A percentile compares a stretch with the other conserved stretches of the same genome.
Conservation (phyloP, 2,888 invertebrate species). For the Volucella inanis region DNA sequence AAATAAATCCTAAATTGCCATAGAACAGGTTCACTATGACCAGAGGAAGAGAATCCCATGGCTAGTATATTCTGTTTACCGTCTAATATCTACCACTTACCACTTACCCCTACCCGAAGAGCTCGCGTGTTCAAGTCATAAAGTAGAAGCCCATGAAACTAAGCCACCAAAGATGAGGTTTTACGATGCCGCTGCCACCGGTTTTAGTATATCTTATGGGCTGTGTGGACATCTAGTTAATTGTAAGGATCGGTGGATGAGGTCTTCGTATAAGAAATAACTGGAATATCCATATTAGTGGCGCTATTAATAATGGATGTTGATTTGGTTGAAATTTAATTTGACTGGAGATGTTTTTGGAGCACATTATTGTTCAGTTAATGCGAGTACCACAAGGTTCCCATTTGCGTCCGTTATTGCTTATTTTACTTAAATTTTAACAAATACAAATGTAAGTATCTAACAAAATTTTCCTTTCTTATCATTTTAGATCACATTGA, state of each 20-base stretch:
- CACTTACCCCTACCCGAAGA: neutral
- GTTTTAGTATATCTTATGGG: neutral
- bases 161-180: slow-evolving; percentile 31
- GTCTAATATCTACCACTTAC: no score
- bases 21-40: slow-evolving; percentile 11
- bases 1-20: slow-evolving; percentile 6
- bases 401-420: slow-evolving; percentile 6
- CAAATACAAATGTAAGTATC: neutral
- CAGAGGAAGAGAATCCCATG: neutral
- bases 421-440: slow-evolving; percentile 1
- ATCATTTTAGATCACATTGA: slow-evolving; percentile 73
- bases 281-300: neutral
- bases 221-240: neutral
- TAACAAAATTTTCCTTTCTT: slow-evolving; percentile 2
- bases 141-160: slow-evolving; percentile 34
- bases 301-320: slow-evolving; percentile 36
- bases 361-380: neutral
- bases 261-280: no score
- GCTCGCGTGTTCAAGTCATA: slow-evolving; percentile 8
- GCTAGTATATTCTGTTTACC: neutral
- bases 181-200: slow-evolving; percentile 27
- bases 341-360: neutral
- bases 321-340: slow-evolving; percentile 19
- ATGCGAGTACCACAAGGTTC: neutral
- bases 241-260: no score